Percentiles rank a stretch among this genome's conserved stretches.
phyloP scores from a whole-genome alignment of 1,140 invertebrate species.

The Zaprionus nigranus region DNA sequence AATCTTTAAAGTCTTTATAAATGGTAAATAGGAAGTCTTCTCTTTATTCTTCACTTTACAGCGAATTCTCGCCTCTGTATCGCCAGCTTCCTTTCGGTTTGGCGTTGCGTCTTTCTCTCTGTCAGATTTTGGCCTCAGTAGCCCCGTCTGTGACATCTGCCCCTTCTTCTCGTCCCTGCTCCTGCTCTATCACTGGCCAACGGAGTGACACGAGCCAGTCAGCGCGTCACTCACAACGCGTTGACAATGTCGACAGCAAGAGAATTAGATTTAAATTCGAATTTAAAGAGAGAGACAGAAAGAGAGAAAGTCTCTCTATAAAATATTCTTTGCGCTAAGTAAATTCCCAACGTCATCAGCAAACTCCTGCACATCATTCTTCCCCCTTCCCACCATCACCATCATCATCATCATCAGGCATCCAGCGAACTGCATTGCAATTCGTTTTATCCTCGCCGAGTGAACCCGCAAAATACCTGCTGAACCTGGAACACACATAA shows the following conservation, averaged over 20 bases:
- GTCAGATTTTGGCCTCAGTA: slow-evolving; percentile 37
- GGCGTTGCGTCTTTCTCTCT: neutral
- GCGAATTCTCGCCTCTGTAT: slow-evolving; percentile 7
- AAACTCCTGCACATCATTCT: slow-evolving; percentile 3
- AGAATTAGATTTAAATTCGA: slow-evolving; percentile 79
- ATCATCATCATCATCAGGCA: slow-evolving; percentile 15
- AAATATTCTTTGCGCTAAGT: slow-evolving; percentile 55
- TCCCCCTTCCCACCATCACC: slow-evolving; percentile 15
- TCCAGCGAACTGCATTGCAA: slow-evolving; percentile 44
- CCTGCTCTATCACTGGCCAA: slow-evolving; percentile 9
- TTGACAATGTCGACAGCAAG: slow-evolving; percentile 72
- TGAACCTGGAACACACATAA: slow-evolving; percentile 42
- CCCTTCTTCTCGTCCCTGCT: slow-evolving; percentile 32
- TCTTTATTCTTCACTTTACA: neutral
- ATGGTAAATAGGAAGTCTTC: neutral
- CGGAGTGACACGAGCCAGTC: slow-evolving; percentile 57
- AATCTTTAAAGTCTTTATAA: neutral
- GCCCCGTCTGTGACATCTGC: slow-evolving; percentile 58
- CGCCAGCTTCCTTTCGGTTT: neutral
- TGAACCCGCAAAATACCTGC: slow-evolving; percentile 43
- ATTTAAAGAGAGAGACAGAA: slow-evolving; percentile 55
- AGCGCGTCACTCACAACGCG: slow-evolving; percentile 66
- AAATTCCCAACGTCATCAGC: slow-evolving; percentile 40
- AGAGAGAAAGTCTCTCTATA: slow-evolving; percentile 44
- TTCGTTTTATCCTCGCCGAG: slow-evolving; percentile 40